These are phyloP conservation scores for Mycetomoellerius zeteki DNA, from an alignment of 1,140 invertebrate genomes.

Conservation along the genomic window DNA sequence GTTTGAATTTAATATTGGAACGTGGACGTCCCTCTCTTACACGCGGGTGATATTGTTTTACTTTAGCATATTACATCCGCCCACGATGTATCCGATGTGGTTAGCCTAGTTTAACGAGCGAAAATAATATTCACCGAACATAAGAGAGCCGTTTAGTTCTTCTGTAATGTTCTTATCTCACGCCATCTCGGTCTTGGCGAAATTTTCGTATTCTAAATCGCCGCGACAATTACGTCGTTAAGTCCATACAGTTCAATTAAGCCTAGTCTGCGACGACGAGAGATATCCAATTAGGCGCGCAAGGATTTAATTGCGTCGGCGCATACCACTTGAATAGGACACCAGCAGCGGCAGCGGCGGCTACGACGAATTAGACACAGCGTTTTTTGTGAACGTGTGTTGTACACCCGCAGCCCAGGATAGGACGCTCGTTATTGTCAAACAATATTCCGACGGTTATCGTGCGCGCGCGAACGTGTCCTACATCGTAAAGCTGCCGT, in stretches of 20 bases:
- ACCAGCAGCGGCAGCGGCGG: not conserved
- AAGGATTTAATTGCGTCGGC: slow-evolving; percentile 82
- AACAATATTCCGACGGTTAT: slow-evolving; percentile 5
- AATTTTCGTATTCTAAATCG: slow-evolving; percentile 75
- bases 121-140: not conserved
- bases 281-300: slow-evolving; percentile 80
- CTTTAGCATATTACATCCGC: slow-evolving; percentile 5
- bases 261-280: slow-evolving; percentile 66
- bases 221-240: slow-evolving; percentile 79
- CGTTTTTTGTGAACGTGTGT: slow-evolving; percentile 21
- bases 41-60: slow-evolving; percentile 18
- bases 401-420: not conserved
- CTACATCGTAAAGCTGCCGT: not conserved
- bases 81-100: slow-evolving; percentile 24
- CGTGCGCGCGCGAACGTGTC: not conserved
- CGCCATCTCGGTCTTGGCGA: slow-evolving; percentile 13
- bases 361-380: not conserved
- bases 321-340: slow-evolving; percentile 45
- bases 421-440: slow-evolving; percentile 15
- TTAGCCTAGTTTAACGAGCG: too few species aligned
- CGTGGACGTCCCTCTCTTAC: not conserved
- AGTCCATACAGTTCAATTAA: slow-evolving; percentile 81
- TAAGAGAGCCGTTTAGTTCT: not conserved
- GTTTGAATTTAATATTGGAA: slow-evolving; percentile 38
- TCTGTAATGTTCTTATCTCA: slow-evolving; percentile 1